phyloP scores from a whole-genome alignment of 2,113 vertebrate species.

The Astatoreochromis straeleni region DNA sequence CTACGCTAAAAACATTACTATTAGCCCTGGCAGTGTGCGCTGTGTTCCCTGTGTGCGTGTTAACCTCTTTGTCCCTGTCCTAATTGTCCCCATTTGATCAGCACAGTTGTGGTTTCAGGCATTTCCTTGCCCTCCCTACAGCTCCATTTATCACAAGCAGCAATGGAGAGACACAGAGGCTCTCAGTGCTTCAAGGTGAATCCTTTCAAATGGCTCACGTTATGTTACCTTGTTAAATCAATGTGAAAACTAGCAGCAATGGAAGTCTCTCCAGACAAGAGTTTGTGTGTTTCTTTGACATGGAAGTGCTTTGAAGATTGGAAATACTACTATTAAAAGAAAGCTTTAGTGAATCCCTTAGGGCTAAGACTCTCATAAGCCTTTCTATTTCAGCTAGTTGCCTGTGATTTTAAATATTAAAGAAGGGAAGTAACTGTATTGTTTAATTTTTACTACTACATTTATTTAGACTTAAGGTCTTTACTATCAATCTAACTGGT shows the following conservation, averaged over 20 bases:
- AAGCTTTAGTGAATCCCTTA: background rate
- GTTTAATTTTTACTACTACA: background rate
- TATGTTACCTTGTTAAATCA: conserved; percentile 65
- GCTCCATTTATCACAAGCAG: conserved; percentile 56
- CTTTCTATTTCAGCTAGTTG: background rate
- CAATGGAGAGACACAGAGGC: conserved; percentile 42
- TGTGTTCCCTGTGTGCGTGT: background rate
- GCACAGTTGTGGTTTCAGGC: conserved; percentile 22
- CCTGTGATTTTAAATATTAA: background rate
- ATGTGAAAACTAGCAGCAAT: conserved; percentile 50
- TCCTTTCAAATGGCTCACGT: conserved; percentile 51
- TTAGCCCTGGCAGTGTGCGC: background rate
- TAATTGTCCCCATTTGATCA: conserved; percentile 52
- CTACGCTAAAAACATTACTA: background rate
- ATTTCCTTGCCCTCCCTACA: conserved; percentile 30
- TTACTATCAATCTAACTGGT: background rate
- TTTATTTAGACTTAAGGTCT: background rate
- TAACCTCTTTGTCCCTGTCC: conserved; percentile 16
- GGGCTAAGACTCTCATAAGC: background rate
- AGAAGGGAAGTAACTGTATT: background rate
- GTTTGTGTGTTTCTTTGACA: conserved; percentile 1
- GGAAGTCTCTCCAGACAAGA: conserved; percentile 10
- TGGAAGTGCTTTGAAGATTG: background rate
- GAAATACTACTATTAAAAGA: background rate
- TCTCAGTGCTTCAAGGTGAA: conserved; percentile 55